Evolutionary conservation across 2,888 invertebrate genomes (phyloP), one percentile per base, ranked within the genome.

Genomic region (Phyllotreta striolata): DNA sequence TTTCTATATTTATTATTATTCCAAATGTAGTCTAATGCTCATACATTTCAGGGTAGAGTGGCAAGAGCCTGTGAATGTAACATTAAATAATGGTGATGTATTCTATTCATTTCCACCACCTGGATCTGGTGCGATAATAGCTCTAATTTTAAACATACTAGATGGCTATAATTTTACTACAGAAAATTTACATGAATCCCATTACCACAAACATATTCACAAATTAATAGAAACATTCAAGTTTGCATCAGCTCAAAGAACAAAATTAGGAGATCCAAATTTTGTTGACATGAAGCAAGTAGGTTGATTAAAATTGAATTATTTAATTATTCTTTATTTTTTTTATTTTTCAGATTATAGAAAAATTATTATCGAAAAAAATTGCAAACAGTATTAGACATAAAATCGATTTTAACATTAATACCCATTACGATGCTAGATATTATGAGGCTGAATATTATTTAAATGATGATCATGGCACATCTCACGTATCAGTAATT

Each of bases 141-240:
- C 88, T 0, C 90, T 93, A 74, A 91, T 96, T 59, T 83, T 98
- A 69, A 92, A 92, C 74, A 87, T 96, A 52, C 83, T 98, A 56
- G 86, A 87, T 61, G 89, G 89, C 0, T 87, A 88, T 70, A 83
- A 89, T 66, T 87, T 91, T 63, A 86, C 84, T 3, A 71, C 81
- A 0, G 80, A 84, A 9, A 86, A 86, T 72, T 81, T 88, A 49
- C 79, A 82, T 57, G 81, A 80, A 46, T 83, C 86, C 3, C 83
- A 84, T 70, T 85, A 85, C 61, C 84, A 89, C 3, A 82, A 85
- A 0, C 90, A 91, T 1, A 92, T 92, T 78, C 98, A 98, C 76
- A 88, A 94, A 61, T 88, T 96, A n/a, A 84, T 91, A 0, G 98
- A 99, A 79, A 89, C 96, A 0, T 91, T 95, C 76, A 99, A 99